Percentiles rank a stretch among this genome's conserved stretches.
These are phyloP conservation scores for Pseudochromis fuscus DNA, from an alignment of 2,797 vertebrate species.

Conservation along the genomic window DNA sequence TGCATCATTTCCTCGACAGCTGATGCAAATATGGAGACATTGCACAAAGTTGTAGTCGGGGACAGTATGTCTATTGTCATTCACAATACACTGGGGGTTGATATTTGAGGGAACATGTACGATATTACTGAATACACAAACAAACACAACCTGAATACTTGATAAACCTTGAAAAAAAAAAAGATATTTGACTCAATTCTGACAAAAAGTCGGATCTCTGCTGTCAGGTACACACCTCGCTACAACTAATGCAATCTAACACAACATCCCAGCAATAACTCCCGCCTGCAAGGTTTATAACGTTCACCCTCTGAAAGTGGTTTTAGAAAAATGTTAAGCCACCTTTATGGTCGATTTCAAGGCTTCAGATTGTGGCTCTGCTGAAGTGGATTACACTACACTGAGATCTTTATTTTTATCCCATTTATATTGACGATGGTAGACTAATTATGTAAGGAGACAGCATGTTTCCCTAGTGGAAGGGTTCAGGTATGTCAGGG, in stretches of 20 bases:
- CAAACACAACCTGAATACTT: constrained; percentile 35
- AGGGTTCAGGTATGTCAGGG: not conserved
- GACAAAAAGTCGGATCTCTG: constrained; percentile 12
- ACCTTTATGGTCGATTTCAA: constrained; percentile 20
- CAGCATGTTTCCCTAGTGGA: not conserved
- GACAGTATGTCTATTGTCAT: constrained; percentile 50
- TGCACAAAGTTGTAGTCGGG: constrained; percentile 37
- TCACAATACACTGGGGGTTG: constrained; percentile 26
- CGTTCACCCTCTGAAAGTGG: not conserved
- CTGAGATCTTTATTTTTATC: not conserved
- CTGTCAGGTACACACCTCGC: not conserved
- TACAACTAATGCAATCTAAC: not conserved
- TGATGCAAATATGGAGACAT: constrained; percentile 52
- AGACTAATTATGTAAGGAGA: not conserved
- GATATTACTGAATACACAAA: constrained; percentile 44
- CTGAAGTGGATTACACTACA: not conserved
- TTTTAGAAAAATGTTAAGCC: not conserved
- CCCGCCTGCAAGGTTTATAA: not conserved
- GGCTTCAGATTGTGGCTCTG: not conserved
- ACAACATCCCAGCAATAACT: not conserved
- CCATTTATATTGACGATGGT: not conserved
- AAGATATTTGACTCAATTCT: not conserved
- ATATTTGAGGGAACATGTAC: constrained; percentile 35
- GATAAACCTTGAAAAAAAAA: constrained; percentile 12
- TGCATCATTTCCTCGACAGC: constrained; percentile 44